phyloP scores from a whole-genome alignment of 2,113 vertebrate genomes.

The Plotosus lineatus region DNA sequence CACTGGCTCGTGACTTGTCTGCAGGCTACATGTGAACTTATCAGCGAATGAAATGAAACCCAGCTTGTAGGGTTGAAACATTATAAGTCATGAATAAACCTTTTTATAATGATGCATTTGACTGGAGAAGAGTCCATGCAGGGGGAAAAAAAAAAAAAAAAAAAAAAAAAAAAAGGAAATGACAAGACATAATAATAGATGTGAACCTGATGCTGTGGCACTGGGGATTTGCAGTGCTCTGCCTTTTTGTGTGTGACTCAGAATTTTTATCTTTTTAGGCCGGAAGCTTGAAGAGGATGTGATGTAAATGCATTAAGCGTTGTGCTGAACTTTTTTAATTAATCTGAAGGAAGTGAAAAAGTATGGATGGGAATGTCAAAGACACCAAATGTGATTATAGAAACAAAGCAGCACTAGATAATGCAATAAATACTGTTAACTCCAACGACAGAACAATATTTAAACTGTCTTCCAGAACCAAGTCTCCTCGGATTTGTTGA shows the following conservation, averaged over 20 bases:
- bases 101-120: neutral
- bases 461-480: too few relatives aligned
- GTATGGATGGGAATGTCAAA: neutral
- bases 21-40: conserved; percentile 19
- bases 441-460: too few relatives aligned
- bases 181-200: neutral
- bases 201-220: conserved; percentile 2
- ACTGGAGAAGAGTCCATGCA: neutral
- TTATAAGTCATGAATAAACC: neutral
- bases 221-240: neutral
- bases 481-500: neutral
- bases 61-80: neutral
- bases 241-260: neutral
- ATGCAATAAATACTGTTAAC: neutral
- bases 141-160: too few relatives aligned
- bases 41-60: neutral
- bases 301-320: neutral
- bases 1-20: conserved; percentile 49
- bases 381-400: neutral
- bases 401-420: neutral
- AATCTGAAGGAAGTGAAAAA: too few relatives aligned
- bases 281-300: neutral
- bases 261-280: neutral
- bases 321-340: neutral
- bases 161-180: neutral